Evolutionary conservation across 2,113 vertebrate genomes (phyloP).

Genomic region (Corythaeola cristata): DNA sequence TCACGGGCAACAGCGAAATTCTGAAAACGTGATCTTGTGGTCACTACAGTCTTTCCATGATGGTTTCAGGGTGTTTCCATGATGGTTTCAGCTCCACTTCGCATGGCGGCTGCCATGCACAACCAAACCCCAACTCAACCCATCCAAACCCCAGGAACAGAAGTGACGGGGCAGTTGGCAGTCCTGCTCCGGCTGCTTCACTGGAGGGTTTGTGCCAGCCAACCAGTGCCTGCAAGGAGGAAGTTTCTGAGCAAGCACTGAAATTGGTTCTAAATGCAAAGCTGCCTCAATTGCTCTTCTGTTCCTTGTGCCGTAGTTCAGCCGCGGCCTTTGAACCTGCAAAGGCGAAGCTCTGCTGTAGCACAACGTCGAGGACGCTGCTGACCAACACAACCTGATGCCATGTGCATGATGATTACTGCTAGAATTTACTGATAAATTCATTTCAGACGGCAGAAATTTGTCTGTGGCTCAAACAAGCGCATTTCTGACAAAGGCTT

Average conservation of each 20-base stretch:
- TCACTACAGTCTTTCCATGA: fast-evolving
- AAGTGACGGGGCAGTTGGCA: too few species aligned
- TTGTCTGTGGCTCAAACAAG: not conserved
- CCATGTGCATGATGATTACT: fast-evolving
- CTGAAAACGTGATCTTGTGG: fast-evolving
- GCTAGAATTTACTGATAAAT: not conserved
- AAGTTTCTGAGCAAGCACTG: not conserved
- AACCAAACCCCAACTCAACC: not conserved
- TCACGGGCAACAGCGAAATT: fast-evolving
- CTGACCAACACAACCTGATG: fast-evolving
- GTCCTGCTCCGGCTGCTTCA: not conserved
- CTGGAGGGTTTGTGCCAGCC: not conserved
- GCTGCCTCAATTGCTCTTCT: not conserved
- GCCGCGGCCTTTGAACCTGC: not conserved
- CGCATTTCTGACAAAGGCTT: not conserved
- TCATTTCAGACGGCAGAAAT: not conserved
- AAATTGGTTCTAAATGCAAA: not conserved
- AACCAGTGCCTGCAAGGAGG: fast-evolving
- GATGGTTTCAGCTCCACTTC: not conserved
- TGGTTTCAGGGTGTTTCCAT: not conserved
- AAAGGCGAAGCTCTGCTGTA: not conserved
- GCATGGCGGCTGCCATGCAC: not conserved
- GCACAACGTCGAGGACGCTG: fast-evolving
- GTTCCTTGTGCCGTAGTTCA: not conserved
- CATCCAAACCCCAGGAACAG: too few species aligned